A percentile compares a stretch with the other conserved stretches of the same genome.
These are phyloP conservation scores for Myxocyprinus asiaticus DNA, from an alignment of 2,113 vertebrate species.

Conservation along the genomic window DNA sequence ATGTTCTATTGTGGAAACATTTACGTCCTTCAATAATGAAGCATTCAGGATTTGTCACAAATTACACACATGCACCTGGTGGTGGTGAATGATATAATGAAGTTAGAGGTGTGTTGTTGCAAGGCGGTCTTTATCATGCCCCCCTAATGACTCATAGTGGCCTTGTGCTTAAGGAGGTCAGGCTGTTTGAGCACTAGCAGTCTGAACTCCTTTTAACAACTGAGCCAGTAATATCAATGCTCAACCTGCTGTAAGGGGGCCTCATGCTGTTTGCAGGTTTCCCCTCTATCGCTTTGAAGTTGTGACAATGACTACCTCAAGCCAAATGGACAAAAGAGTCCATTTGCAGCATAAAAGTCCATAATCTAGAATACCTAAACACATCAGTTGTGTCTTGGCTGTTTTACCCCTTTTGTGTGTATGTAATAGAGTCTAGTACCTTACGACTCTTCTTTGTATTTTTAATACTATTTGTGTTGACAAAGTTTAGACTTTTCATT, in stretches of 20 bases:
- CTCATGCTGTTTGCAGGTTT: conserved; percentile 28
- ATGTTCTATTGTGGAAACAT: background rate
- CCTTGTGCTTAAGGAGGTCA: background rate
- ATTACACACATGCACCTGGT: background rate
- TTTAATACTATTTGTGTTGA: too few relatives aligned
- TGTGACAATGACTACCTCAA: background rate
- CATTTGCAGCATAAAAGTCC: background rate
- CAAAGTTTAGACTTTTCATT: too few relatives aligned
- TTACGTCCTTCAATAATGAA: background rate
- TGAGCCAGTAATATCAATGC: conserved; percentile 17
- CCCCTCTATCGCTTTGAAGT: conserved; percentile 35
- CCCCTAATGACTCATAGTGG: conserved; percentile 18
- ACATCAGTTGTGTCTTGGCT: too few relatives aligned
- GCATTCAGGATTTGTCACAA: background rate
- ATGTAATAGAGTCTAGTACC: too few relatives aligned
- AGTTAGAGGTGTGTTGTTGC: background rate
- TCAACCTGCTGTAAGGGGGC: conserved; percentile 28
- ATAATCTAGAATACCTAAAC: too few relatives aligned
- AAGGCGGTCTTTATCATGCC: background rate
- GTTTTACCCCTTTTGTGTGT: too few relatives aligned
- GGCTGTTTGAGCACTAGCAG: conserved; percentile 15
- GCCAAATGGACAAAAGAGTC: background rate
- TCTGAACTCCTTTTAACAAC: background rate
- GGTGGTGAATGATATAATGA: conserved; percentile 27
- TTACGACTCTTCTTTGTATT: too few relatives aligned